phyloP scores from a whole-genome alignment of 2,888 invertebrate species.

The Eupithecia abbreviata region DNA sequence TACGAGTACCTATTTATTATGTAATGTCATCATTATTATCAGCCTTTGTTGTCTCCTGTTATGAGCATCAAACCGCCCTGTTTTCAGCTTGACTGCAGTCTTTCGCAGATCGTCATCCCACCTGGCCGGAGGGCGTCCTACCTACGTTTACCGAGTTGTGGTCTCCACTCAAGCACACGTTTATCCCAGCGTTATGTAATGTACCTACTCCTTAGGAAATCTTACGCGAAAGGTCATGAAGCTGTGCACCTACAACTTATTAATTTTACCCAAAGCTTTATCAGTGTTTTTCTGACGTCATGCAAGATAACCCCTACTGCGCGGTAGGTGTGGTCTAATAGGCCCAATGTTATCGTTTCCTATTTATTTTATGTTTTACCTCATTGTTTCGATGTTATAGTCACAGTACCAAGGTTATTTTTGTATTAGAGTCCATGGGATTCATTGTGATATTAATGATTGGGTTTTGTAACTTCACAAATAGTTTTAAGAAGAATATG shows the following conservation, averaged over 20 bases:
- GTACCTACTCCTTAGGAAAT: neutral
- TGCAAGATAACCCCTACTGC: slow-evolving; percentile 3
- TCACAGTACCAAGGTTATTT: neutral
- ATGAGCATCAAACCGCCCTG: no score
- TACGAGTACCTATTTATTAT: no score
- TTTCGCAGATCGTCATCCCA: no score
- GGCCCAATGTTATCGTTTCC: neutral
- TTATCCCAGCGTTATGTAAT: no score
- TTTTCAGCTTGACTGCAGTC: no score
- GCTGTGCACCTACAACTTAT: neutral
- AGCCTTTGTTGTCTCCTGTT: no score
- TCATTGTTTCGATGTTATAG: neutral
- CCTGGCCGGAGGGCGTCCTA: no score
- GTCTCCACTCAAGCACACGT: no score
- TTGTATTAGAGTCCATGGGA: neutral
- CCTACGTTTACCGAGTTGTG: no score
- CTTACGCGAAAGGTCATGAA: neutral
- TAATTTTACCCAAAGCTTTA: neutral
- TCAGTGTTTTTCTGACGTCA: neutral
- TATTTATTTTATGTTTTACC: neutral
- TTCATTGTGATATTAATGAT: neutral
- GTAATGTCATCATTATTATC: no score
- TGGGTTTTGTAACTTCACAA: neutral
- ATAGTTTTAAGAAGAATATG: neutral
- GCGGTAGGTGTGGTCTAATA: neutral